Conservation (phyloP, 2,888 invertebrate genomes). For the Hyppa rectilinea region DNA sequence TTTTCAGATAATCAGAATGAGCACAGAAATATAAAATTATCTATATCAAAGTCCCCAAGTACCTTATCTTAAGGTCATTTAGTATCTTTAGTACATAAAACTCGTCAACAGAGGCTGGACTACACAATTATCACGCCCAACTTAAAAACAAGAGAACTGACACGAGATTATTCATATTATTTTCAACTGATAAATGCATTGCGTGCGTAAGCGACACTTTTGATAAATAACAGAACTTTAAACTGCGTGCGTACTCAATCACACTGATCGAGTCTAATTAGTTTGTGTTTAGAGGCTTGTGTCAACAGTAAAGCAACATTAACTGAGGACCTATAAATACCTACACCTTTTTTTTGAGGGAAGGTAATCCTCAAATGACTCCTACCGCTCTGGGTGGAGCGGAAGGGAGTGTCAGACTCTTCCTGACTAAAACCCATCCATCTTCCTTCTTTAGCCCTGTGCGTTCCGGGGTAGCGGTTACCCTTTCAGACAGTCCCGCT, state of each 20-base stretch:
- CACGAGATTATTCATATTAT: conserved; percentile 51
- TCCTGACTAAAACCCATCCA: no score
- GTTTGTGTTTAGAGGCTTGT: conserved; percentile 25
- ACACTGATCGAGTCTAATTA: conserved; percentile 43
- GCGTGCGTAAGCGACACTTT: conserved; percentile 55
- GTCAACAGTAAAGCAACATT: conserved; percentile 21
- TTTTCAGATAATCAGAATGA: neutral
- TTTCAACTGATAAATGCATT: conserved; percentile 57
- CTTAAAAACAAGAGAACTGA: conserved; percentile 52
- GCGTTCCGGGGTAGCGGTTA: no score
- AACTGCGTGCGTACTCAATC: conserved; percentile 27
- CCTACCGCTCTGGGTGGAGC: no score
- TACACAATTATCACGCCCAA: conserved; percentile 45
- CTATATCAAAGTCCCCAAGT: neutral
- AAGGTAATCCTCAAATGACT: no score
- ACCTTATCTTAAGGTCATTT: conserved; percentile 50
- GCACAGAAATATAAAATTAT: conserved; percentile 14
- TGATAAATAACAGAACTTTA: conserved; percentile 40
- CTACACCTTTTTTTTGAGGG: no score
- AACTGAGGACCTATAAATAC: neutral
- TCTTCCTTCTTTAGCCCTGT: no score
- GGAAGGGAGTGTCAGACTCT: no score
- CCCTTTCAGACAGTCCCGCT: no score
- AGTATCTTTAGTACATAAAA: conserved; percentile 35
- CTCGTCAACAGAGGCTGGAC: conserved; percentile 49